A percentile compares a stretch with the other conserved stretches of the same genome.
Evolutionary conservation across 2,797 vertebrate genomes (phyloP).

Genomic region (Luscinia luscinia): DNA sequence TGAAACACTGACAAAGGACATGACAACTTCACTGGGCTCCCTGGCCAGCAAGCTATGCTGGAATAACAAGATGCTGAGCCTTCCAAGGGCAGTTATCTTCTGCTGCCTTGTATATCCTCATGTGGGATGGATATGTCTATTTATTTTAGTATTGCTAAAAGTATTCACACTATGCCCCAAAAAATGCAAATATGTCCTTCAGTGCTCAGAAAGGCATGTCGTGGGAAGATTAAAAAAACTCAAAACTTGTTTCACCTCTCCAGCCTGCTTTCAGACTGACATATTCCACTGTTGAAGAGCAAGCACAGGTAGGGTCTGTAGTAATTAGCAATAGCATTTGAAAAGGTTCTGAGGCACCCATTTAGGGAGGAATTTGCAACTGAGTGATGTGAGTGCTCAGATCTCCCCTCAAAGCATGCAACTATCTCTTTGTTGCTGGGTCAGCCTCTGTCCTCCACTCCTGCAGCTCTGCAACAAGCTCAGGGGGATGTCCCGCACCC

Average conservation of each 20-base stretch:
- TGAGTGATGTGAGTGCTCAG: background rate
- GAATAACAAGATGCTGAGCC: background rate
- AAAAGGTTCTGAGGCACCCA: background rate
- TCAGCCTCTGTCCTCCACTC: background rate
- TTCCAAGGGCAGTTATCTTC: background rate
- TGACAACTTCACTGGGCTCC: background rate
- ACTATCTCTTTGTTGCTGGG: background rate
- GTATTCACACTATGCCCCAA: background rate
- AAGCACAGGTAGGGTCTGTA: background rate
- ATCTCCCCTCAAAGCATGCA: background rate
- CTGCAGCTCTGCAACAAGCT: background rate
- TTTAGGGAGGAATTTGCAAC: background rate
- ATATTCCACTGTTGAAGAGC: background rate
- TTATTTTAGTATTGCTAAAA: background rate
- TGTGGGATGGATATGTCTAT: background rate
- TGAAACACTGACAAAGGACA: background rate
- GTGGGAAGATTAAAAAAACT: background rate
- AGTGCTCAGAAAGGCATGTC: background rate
- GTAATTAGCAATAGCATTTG: background rate
- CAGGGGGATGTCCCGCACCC: fast-evolving
- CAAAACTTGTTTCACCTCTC: background rate
- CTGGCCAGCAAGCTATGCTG: background rate
- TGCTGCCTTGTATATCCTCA: background rate
- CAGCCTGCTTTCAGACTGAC: background rate
- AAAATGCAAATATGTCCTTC: background rate